Evolutionary conservation across 2,888 invertebrate genomes (phyloP), one percentile per base, ranked within the genome.

Genomic region (Tiphia femorata): DNA sequence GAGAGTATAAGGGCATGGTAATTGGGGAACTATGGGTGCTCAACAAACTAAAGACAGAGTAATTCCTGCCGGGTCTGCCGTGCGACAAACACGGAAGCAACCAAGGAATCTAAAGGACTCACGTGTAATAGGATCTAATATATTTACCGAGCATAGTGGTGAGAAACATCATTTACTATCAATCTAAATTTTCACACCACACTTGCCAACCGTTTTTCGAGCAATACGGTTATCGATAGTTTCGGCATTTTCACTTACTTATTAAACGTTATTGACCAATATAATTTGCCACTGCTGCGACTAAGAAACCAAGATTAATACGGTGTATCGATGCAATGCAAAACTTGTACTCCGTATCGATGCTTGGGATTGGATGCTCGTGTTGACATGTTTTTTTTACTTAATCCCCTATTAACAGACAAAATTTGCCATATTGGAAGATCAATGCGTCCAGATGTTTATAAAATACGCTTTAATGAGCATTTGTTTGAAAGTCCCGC

Each of bases 111-210:
- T 89, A 62, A 93, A 94, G 87, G 95, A 95, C 88, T 91, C 91
- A 83, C 90, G 93, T 84, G 89, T 90, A 78, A 91, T 92, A 79
- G 93, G 94, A 79, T 92, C 94, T 77, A 96, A 96, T 86, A 94
- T 96, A 84, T 96, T 96, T 86, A 95, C 95, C 33, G 96, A 96
- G 87, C 96, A 96, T 85, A 95, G 92, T 86, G 96, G 96, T 96
- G 86, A 90, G 92, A 3, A 23, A 14, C 14, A 14, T 44, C 40
- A 30, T 21, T 25, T 35, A 10, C 38, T 37, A 49, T 52, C 20
- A 30, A 21, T 49, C 27, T 42, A 30, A 21, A 43, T 27, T 40
- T 25, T 5, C 23, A 29, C 14, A 8, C 6, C 56, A 29, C 19
- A 40, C 16, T n/a, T 49, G 20, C 2, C 19, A 40, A 25, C 40